Evolutionary conservation across 2,113 vertebrate genomes (phyloP), one percentile per base, ranked within the genome.

Genomic region (Ceyx melanurus): DNA sequence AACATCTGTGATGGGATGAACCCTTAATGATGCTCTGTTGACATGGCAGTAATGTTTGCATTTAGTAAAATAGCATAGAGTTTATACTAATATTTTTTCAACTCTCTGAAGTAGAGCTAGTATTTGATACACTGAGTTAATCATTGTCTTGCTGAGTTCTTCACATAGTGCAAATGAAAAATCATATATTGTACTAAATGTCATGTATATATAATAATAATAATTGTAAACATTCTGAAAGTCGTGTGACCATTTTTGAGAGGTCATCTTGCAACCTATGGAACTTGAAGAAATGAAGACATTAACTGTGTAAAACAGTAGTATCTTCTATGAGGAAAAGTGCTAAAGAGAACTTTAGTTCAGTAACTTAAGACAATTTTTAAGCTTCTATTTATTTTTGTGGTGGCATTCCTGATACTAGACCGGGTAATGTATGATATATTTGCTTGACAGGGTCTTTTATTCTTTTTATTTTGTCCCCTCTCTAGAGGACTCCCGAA

Each of bases 1-100:
- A 96, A 89, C 92, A 93, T 96, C 87, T 96, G 89, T 86, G 87
- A 87, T 87, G 64, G 92, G 89, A 94, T 74, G 78, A 93, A 92
- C 89, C 66, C 71, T 54, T 93, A 80, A 89, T 80, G 91, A 86
- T 18, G 15, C 56, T 91, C 56, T 77, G 82, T 94, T 96, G 91
- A 88, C 88, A 74, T 89, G 82, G 29, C 92, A 91, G 91, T 91
- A 93, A 93, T 96, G 89, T 83, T 57, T 81, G 72, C 88, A 83
- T 93, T 94, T 94, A 91, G 53, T 74, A 53, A 92, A 92, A 74
- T 94, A 93, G 83, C n/a, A 42, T 37, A 28, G 73, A 91, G 51
- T 89, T 93, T 81, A 57, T 77, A 74, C 29, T 89, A 92, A 92
- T 86, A 92, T 86, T 92, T 95, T 91, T 92, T 91, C 79, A 61